Conservation (phyloP, 2,113 vertebrate species). For the Grallaria varia region DNA sequence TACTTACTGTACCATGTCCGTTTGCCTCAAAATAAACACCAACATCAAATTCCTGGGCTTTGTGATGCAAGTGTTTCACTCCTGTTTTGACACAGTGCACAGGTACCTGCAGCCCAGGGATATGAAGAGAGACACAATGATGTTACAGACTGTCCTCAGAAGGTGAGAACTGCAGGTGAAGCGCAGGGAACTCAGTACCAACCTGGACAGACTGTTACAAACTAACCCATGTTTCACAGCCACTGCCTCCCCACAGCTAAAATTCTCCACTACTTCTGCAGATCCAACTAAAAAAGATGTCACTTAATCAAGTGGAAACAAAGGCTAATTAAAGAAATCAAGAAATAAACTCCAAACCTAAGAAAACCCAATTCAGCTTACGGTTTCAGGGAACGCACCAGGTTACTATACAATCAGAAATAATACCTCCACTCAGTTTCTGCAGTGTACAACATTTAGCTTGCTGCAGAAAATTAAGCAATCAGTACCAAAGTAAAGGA, state of each 20-base stretch:
- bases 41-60: slow-evolving; percentile 90
- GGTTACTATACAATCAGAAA: background rate
- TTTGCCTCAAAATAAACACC: slow-evolving; percentile 98
- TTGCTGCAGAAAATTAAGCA: background rate
- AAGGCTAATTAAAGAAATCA: background rate
- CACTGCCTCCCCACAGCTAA: background rate
- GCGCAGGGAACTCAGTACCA: background rate
- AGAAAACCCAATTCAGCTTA: background rate
- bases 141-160: background rate
- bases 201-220: rapidly evolving
- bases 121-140: background rate
- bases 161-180: rapidly evolving
- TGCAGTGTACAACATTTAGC: background rate
- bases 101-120: slow-evolving; percentile 76
- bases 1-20: slow-evolving; percentile 94
- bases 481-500: background rate
- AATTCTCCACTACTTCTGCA: background rate
- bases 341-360: background rate
- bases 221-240: background rate
- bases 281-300: background rate
- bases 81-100: slow-evolving; percentile 94
- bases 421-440: background rate
- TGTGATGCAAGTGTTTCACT: slow-evolving; percentile 94
- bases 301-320: background rate
- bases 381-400: background rate